phyloP scores from a whole-genome alignment of 2,888 invertebrate genomes.

The Trachelus troglodyta region DNA sequence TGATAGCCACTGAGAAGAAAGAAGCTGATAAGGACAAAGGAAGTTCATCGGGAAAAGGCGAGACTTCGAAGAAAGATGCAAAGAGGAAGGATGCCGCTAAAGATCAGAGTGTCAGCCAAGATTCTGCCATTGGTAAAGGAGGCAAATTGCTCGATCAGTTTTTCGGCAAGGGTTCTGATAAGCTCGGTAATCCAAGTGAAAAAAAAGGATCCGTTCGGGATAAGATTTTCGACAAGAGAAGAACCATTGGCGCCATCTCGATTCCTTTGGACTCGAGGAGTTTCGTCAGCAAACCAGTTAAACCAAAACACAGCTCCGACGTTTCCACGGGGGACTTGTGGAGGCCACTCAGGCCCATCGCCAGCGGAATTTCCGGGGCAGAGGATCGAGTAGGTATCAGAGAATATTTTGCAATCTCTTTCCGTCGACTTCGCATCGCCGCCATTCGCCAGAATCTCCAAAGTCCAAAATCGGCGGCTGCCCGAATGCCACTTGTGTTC shows the following conservation, averaged over 20 bases:
- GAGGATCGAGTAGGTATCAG: conserved; percentile 66
- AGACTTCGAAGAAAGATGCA: conserved; percentile 53
- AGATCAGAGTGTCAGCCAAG: conserved; percentile 55
- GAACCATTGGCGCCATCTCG: conserved; percentile 77
- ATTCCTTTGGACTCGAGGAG: conserved; percentile 75
- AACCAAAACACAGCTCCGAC: conserved; percentile 65
- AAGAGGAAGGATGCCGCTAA: conserved; percentile 53
- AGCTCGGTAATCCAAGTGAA: conserved; percentile 68
- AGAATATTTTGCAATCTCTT: conserved; percentile 7
- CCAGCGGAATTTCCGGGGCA: conserved; percentile 73
- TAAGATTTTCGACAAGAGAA: conserved; percentile 72
- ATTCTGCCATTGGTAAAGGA: conserved; percentile 51
- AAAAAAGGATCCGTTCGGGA: conserved; percentile 67
- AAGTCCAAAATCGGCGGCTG: no score
- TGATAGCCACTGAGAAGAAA: conserved; percentile 62
- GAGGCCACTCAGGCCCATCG: conserved; percentile 75
- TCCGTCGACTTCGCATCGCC: conserved; percentile 15
- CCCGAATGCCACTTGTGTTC: no score
- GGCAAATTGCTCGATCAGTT: conserved; percentile 67
- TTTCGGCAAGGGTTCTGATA: conserved; percentile 69
- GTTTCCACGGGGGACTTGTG: conserved; percentile 78
- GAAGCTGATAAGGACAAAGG: conserved; percentile 51
- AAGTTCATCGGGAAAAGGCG: conserved; percentile 48
- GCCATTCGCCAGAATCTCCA: not conserved
- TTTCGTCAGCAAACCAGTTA: conserved; percentile 73